These are phyloP conservation scores for Argopecten irradians DNA, from an alignment of 1,140 invertebrate species.

Conservation along the genomic window DNA sequence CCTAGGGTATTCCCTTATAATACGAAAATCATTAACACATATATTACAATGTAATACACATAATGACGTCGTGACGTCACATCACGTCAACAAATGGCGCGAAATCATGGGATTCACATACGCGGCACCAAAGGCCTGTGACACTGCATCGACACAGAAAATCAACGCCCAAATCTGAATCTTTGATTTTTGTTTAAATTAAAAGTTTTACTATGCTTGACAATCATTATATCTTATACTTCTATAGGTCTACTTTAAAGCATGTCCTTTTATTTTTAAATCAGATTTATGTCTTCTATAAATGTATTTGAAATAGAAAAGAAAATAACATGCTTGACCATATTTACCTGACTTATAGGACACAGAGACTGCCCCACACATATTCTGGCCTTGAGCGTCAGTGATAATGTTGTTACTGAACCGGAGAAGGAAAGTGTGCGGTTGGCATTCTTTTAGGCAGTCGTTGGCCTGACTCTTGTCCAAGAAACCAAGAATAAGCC, in stretches of 20 bases:
- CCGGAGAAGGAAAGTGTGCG: slow-evolving; percentile 37
- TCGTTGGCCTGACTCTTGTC: slow-evolving; percentile 32
- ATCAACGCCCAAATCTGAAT: no score
- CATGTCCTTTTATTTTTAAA: background rate
- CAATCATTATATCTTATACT: background rate
- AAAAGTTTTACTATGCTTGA: no score
- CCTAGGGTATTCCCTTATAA: background rate
- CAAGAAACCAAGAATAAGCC: slow-evolving; percentile 48
- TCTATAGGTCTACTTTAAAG: background rate
- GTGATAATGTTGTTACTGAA: slow-evolving; percentile 49
- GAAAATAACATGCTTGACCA: background rate
- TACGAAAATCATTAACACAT: background rate
- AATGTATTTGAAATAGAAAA: background rate
- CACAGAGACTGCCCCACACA: slow-evolving; percentile 51
- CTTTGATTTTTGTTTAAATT: no score
- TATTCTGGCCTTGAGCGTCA: slow-evolving; percentile 52
- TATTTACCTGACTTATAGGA: slow-evolving; percentile 29
- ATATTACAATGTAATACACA: background rate
- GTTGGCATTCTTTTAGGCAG: slow-evolving; percentile 21
- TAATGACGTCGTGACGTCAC: background rate
- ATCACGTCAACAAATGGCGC: no score
- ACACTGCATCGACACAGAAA: no score
- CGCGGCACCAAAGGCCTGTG: no score
- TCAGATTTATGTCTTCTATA: background rate
- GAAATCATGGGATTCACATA: no score